Evolutionary conservation across 2,113 vertebrate genomes (phyloP).

Genomic region (Excalfactoria chinensis): DNA sequence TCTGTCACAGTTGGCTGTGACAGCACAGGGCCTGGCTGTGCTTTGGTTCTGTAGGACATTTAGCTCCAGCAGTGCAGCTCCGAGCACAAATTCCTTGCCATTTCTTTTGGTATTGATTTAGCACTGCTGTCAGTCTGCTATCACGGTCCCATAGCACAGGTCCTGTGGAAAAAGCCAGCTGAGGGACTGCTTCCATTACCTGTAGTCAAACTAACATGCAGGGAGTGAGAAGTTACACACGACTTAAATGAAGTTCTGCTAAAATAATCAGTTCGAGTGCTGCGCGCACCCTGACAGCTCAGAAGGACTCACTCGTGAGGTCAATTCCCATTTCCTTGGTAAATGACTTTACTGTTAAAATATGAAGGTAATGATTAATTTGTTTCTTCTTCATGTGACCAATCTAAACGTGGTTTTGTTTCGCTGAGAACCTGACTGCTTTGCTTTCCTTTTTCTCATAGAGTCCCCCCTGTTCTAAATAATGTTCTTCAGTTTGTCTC

Average conservation of each 20-base stretch:
- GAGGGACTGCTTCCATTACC: neutral
- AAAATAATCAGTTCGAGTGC: neutral
- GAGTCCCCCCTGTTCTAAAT: conserved; percentile 28
- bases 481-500: conserved; percentile 48
- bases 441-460: conserved; percentile 28
- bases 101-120: accelerated
- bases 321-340: conserved; percentile 4
- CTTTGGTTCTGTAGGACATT: neutral
- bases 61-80: neutral
- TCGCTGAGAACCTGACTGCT: conserved; percentile 21
- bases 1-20: accelerated
- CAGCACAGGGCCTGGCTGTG: neutral
- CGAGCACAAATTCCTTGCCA: accelerated
- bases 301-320: neutral
- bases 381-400: conserved; percentile 40
- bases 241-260: neutral
- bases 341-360: neutral
- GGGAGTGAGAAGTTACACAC: neutral
- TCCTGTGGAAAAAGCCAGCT: neutral
- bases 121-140: neutral
- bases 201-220: accelerated
- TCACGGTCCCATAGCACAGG: accelerated
- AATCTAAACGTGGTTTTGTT: conserved; percentile 39
- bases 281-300: neutral
- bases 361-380: neutral